Evolutionary conservation across 2,888 invertebrate species (phyloP).

Genomic region (Disparrhopalites patrizii): DNA sequence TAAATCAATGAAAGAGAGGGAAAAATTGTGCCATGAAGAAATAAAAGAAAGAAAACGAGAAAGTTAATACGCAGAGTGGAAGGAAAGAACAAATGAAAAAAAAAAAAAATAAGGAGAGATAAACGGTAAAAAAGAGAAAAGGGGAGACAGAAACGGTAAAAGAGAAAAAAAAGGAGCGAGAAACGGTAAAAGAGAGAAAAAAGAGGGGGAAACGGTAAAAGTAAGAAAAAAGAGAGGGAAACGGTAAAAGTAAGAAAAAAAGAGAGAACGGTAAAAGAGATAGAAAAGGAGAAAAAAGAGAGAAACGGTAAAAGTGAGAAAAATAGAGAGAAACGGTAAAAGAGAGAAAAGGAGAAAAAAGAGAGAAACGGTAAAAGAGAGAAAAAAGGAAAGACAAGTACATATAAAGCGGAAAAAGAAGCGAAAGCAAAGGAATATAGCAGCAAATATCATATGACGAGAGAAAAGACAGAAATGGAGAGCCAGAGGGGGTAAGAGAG

Average conservation of each 20-base stretch:
- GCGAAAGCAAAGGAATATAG: too few species aligned
- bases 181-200: neutral
- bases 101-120: neutral
- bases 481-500: too few species aligned
- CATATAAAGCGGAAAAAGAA: too few species aligned
- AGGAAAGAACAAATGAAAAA: neutral
- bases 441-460: too few species aligned
- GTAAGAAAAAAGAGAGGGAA: neutral
- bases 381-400: too few species aligned
- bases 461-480: too few species aligned
- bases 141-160: neutral
- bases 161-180: too few species aligned
- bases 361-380: neutral
- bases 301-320: neutral
- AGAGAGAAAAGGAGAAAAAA: neutral
- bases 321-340: too few species aligned
- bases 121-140: neutral
- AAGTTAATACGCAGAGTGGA: neutral
- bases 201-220: slow-evolving; percentile 1
- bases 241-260: slow-evolving; percentile 1
- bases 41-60: neutral
- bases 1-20: too few species aligned
- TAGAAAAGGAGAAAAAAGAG: too few species aligned
- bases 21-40: too few species aligned
- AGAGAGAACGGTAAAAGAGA: neutral